phyloP scores from a whole-genome alignment of 2,888 invertebrate species.

The Leptogaster cylindrica region DNA sequence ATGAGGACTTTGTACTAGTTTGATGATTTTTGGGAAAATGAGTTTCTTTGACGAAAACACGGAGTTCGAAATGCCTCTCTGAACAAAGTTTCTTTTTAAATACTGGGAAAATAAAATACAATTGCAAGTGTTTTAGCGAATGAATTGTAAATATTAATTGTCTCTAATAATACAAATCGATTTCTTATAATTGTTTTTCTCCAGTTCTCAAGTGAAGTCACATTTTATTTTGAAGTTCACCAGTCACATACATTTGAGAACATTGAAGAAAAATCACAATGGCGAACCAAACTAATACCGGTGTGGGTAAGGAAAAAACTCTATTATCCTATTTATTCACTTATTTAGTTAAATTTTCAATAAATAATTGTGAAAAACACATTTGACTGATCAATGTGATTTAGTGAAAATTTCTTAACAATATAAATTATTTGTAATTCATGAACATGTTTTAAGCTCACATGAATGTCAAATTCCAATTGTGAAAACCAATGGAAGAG shows the following conservation, averaged over 20 bases:
- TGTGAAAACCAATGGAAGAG: conserved; percentile 1
- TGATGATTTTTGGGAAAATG: too few relatives aligned
- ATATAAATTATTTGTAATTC: too few relatives aligned
- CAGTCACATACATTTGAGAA: conserved; percentile 21
- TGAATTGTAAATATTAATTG: conserved; percentile 15
- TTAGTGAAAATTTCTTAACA: too few relatives aligned
- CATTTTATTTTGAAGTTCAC: conserved; percentile 37
- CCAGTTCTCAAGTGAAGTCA: conserved; percentile 30
- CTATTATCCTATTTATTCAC: conserved; percentile 19
- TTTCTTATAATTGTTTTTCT: conserved; percentile 1
- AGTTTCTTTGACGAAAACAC: conserved; percentile 41
- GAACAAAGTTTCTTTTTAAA: conserved; percentile 26
- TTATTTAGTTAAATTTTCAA: conserved; percentile 15
- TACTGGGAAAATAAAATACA: conserved; percentile 15
- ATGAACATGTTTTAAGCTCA: too few relatives aligned
- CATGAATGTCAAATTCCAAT: conserved; percentile 29
- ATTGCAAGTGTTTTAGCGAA: conserved; percentile 26
- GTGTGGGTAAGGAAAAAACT: conserved; percentile 75
- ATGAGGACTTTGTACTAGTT: too few relatives aligned
- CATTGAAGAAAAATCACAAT: conserved; percentile 61
- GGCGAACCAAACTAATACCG: conserved; percentile 89
- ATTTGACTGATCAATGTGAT: too few relatives aligned
- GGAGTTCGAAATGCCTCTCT: conserved; percentile 37
- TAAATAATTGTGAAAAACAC: too few relatives aligned
- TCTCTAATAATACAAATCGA: background rate